Evolutionary conservation across 1,140 invertebrate species (phyloP).

Genomic region (Atopsyche davidsoni): DNA sequence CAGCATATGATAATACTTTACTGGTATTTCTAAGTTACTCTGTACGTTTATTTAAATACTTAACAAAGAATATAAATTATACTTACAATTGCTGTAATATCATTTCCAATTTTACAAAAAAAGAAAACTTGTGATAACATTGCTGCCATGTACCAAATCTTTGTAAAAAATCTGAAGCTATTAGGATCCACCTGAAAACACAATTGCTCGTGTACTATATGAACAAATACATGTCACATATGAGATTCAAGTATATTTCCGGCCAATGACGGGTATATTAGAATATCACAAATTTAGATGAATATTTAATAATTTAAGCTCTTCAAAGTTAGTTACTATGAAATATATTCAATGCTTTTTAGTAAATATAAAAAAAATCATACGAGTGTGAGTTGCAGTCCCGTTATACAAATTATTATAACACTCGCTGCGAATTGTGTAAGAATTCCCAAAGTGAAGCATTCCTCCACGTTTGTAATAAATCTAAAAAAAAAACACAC

Average conservation of each 20-base stretch:
- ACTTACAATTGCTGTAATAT: constrained; percentile 32
- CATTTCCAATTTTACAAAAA: constrained; percentile 34
- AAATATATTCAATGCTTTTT: too few species aligned
- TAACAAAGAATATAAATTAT: background rate
- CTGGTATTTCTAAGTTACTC: too few species aligned
- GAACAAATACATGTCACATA: too few species aligned
- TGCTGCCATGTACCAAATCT: constrained; percentile 27
- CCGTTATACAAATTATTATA: constrained; percentile 33
- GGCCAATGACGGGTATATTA: too few species aligned
- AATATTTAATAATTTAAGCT: too few species aligned
- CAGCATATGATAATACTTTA: too few species aligned
- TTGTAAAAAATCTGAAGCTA: constrained; percentile 27
- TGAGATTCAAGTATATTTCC: too few species aligned
- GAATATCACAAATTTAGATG: too few species aligned
- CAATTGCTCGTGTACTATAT: too few species aligned
- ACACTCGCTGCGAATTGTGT: constrained; percentile 32
- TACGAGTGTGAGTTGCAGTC: constrained; percentile 34
- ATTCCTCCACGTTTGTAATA: constrained; percentile 29
- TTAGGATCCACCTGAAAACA: constrained; percentile 28
- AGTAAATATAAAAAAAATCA: too few species aligned
- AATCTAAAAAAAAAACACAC: constrained; percentile 28
- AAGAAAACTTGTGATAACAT: constrained; percentile 35
- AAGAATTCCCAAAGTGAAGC: constrained; percentile 30
- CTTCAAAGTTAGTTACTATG: too few species aligned
- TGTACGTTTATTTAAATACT: too few species aligned